A percentile compares a stretch with the other conserved stretches of the same genome.
Evolutionary conservation across 1,140 invertebrate genomes (phyloP).

Genomic region (Paraescarpia echinospica): DNA sequence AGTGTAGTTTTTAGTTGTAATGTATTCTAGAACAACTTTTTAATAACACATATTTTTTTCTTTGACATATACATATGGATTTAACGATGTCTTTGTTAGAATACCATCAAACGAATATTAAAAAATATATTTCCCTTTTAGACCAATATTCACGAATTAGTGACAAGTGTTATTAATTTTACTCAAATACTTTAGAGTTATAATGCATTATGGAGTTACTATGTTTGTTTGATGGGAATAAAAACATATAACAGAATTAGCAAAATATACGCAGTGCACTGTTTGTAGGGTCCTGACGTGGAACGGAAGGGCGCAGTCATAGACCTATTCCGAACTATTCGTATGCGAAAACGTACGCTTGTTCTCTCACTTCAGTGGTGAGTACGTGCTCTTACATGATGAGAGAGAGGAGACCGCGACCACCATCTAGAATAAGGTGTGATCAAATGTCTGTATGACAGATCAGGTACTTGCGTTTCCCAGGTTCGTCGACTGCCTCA

Average conservation of each 20-base stretch:
- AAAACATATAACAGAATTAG: not conserved
- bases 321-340: not conserved
- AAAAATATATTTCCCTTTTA: not conserved
- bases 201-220: not conserved
- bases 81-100: not conserved
- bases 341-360: not conserved
- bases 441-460: not conserved
- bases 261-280: not conserved
- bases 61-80: not conserved
- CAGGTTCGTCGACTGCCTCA: constrained; percentile 43
- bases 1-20: not conserved
- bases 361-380: not conserved
- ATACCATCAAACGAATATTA: not conserved
- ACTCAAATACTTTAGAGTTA: not conserved
- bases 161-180: not conserved
- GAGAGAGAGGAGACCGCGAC: no score
- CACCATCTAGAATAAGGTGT: not conserved
- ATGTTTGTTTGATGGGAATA: not conserved
- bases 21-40: not conserved
- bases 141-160: not conserved
- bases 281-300: not conserved
- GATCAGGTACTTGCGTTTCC: not conserved
- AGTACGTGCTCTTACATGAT: not conserved
- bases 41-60: not conserved
- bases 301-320: constrained; percentile 10